Percentiles rank a stretch among this genome's conserved stretches.
Evolutionary conservation across 2,797 vertebrate species (phyloP).

Genomic region (Todus mexicanus): DNA sequence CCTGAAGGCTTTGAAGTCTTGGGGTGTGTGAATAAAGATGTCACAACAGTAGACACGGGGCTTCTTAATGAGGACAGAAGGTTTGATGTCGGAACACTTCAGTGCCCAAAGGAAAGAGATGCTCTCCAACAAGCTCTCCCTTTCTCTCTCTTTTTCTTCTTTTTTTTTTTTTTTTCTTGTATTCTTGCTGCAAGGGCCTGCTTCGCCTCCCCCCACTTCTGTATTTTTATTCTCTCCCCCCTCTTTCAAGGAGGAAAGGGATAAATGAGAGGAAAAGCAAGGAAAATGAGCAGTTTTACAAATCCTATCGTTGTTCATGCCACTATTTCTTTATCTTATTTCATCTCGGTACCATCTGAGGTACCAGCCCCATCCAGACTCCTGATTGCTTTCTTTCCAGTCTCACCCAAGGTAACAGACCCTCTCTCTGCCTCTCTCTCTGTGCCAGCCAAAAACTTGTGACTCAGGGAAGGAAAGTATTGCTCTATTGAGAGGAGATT

Average conservation of each 20-base stretch:
- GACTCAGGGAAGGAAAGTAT: neutral
- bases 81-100: constrained; percentile 74
- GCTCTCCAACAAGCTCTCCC: constrained; percentile 7
- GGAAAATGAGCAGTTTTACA: neutral
- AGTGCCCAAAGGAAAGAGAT: constrained; percentile 67
- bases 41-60: constrained; percentile 70
- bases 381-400: neutral
- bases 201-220: neutral
- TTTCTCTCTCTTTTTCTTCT: neutral
- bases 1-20: constrained; percentile 81
- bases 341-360: neutral
- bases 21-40: constrained; percentile 76
- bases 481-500: neutral
- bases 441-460: neutral
- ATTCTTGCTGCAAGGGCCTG: constrained; percentile 10
- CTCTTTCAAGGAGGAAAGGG: constrained; percentile 2
- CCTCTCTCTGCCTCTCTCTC: neutral
- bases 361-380: neutral
- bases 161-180: neutral
- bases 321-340: neutral
- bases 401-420: neutral
- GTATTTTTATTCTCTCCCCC: neutral
- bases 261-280: constrained; percentile 13
- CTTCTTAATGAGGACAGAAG: constrained; percentile 78
- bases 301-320: neutral